Evolutionary conservation across 2,113 vertebrate genomes (phyloP).

Genomic region (Prinia subflava): DNA sequence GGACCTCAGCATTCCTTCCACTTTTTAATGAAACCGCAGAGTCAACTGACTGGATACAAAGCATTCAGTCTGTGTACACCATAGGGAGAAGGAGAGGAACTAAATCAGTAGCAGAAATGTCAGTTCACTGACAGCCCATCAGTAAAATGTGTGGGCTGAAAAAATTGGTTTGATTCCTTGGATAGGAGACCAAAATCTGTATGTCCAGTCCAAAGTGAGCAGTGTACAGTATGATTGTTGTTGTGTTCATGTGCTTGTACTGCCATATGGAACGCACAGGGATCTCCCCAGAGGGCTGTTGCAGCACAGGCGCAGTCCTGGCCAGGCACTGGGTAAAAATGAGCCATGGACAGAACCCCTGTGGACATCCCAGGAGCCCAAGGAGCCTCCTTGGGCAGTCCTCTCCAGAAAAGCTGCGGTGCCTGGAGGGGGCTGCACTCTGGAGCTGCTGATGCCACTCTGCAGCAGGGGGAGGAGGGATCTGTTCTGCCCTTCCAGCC

Average conservation of each 20-base stretch:
- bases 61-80: background rate
- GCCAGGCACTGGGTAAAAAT: background rate
- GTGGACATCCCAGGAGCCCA: background rate
- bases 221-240: background rate
- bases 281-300: background rate
- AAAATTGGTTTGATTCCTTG: background rate
- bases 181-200: background rate
- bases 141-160: background rate
- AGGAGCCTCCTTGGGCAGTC: background rate
- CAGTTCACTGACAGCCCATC: background rate
- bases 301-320: background rate
- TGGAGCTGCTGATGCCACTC: background rate
- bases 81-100: background rate
- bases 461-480: background rate
- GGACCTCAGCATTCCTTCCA: background rate
- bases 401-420: background rate
- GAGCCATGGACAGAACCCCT: background rate
- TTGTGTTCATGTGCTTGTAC: background rate
- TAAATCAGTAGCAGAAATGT: background rate
- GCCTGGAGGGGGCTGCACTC: background rate
- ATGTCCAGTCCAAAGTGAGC: background rate
- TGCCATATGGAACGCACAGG: background rate
- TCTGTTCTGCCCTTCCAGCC: background rate
- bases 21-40: background rate
- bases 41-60: background rate